Percentiles rank a stretch among this genome's conserved stretches.
Conservation (phyloP, 2,113 vertebrate species). For the Oxyura jamaicensis region DNA sequence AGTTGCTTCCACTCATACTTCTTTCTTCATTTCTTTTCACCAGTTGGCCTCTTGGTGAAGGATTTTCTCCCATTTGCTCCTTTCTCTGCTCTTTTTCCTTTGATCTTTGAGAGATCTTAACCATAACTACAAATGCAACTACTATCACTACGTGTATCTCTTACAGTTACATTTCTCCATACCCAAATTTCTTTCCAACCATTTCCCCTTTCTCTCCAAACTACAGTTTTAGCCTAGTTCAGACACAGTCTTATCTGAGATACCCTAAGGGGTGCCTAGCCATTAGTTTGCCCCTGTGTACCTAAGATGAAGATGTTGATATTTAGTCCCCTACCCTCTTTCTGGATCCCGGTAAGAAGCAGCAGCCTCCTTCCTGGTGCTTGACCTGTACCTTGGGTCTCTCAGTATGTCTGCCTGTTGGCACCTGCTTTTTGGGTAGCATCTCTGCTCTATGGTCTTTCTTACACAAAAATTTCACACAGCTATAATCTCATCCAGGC, state of each 20-base stretch:
- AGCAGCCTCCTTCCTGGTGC: not conserved
- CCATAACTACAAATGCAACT: not conserved
- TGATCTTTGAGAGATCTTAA: not conserved
- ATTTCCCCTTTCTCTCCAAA: not conserved
- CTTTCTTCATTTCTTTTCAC: not conserved
- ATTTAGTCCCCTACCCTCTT: not conserved
- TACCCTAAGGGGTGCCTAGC: not conserved
- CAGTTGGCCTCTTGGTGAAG: not conserved
- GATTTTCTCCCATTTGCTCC: not conserved
- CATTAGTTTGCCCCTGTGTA: fast-evolving
- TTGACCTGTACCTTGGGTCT: not conserved
- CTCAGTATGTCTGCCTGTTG: not conserved
- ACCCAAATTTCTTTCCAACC: not conserved
- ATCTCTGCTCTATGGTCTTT: not conserved
- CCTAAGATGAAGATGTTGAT: not conserved
- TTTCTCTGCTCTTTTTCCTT: not conserved
- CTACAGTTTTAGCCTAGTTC: not conserved
- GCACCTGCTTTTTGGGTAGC: not conserved
- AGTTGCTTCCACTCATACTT: not conserved
- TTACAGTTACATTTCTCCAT: not conserved
- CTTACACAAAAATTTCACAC: not conserved
- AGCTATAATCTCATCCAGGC: not conserved
- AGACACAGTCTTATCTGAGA: not conserved
- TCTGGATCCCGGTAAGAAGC: not conserved
- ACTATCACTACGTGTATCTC: not conserved